Evolutionary conservation across 2,113 vertebrate genomes (phyloP).

Genomic region (Ptilorrhoa leucosticta): DNA sequence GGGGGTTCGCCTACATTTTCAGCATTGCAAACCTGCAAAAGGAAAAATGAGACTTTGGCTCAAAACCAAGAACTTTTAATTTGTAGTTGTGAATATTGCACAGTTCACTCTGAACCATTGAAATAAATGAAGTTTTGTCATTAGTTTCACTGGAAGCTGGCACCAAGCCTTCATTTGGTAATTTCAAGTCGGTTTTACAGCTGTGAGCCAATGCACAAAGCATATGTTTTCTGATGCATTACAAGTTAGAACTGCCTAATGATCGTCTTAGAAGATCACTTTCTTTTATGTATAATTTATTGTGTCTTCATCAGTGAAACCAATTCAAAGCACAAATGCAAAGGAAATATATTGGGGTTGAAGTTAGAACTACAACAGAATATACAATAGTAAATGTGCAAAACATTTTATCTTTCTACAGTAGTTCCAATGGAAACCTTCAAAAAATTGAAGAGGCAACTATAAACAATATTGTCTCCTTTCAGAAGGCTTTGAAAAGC

Average conservation of each 20-base stretch:
- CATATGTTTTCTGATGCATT: conserved; percentile 25
- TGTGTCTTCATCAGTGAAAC: conserved; percentile 42
- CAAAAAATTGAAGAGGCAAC: background rate
- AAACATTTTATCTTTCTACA: background rate
- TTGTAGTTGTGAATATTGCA: background rate
- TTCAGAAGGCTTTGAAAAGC: background rate
- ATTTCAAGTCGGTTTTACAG: conserved; percentile 32
- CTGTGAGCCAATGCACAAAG: conserved; percentile 9
- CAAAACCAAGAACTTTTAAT: background rate
- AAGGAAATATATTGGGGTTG: conserved; percentile 28
- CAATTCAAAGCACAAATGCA: conserved; percentile 22
- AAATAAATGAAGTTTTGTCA: conserved; percentile 25
- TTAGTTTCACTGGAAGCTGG: conserved; percentile 11
- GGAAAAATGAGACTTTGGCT: background rate
- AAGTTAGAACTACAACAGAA: conserved; percentile 33
- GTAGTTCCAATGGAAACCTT: background rate
- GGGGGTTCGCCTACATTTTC: background rate
- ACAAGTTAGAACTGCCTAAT: conserved; percentile 29
- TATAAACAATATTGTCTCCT: background rate
- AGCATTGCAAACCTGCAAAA: background rate
- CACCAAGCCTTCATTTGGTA: background rate
- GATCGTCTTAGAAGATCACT: background rate
- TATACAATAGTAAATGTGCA: conserved; percentile 22
- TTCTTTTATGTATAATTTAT: conserved; percentile 49
- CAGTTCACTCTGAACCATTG: background rate